These are phyloP conservation scores for Yponomeuta malinellus DNA, from an alignment of 2,888 invertebrate genomes.

Conservation along the genomic window DNA sequence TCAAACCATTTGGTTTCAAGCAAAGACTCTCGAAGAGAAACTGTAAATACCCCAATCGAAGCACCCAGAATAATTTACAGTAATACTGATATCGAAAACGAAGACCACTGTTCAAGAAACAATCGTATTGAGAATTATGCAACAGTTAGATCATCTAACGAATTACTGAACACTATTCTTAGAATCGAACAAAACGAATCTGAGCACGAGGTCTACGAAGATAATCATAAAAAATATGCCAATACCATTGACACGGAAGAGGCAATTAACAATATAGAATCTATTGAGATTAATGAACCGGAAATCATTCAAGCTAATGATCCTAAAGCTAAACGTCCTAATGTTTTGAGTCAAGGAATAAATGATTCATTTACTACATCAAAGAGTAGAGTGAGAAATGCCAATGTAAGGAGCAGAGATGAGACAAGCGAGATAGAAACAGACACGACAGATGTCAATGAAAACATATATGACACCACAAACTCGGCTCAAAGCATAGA, in stretches of 20 bases:
- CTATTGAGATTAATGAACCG: not conserved
- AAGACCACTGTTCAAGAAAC: constrained; percentile 8
- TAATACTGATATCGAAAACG: constrained; percentile 12
- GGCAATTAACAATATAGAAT: not conserved
- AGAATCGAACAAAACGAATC: constrained; percentile 21
- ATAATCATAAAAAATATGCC: not conserved
- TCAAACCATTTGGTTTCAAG: constrained; percentile 14
- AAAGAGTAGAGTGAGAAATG: not conserved
- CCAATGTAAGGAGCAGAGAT: not conserved
- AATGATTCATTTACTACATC: not conserved
- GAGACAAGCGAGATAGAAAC: not conserved
- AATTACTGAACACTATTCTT: constrained; percentile 18
- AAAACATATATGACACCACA: too few species aligned
- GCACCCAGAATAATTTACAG: constrained; percentile 6
- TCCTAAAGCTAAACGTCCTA: not conserved
- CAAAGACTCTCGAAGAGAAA: constrained; percentile 4
- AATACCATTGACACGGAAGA: not conserved
- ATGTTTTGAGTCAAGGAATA: not conserved
- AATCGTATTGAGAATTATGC: not conserved
- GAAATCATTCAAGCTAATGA: not conserved
- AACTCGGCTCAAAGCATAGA: constrained; percentile 6
- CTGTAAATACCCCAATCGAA: not conserved
- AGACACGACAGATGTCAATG: not conserved
- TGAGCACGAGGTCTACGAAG: constrained; percentile 11
- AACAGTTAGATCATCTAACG: constrained; percentile 13